phyloP scores from a whole-genome alignment of 2,888 invertebrate genomes.

The Dastarcus helophoroides region DNA sequence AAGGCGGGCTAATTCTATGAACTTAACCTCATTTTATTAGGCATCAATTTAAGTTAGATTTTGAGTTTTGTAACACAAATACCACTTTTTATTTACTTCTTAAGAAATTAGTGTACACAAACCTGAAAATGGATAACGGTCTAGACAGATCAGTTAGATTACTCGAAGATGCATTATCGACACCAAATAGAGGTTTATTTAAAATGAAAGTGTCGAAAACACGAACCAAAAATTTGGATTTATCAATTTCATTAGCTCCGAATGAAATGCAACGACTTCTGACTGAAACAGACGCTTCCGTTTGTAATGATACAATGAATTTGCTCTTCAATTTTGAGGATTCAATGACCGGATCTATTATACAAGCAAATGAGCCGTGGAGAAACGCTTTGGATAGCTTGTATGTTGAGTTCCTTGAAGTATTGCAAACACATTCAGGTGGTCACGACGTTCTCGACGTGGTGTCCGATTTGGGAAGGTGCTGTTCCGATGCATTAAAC shows the following conservation, averaged over 20 bases:
- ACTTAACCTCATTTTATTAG: too few relatives aligned
- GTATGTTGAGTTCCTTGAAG: conserved; percentile 34
- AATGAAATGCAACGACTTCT: conserved; percentile 20
- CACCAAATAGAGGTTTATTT: conserved; percentile 22
- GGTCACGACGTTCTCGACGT: conserved; percentile 30
- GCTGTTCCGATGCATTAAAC: conserved; percentile 33
- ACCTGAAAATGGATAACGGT: conserved; percentile 33
- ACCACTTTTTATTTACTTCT: too few relatives aligned
- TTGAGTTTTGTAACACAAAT: too few relatives aligned
- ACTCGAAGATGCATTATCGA: conserved; percentile 30
- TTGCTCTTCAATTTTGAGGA: conserved; percentile 18
- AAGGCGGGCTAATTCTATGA: too few relatives aligned
- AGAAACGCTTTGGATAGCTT: conserved; percentile 29
- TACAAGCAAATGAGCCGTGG: conserved; percentile 29
- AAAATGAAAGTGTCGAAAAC: conserved; percentile 11
- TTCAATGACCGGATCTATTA: conserved; percentile 27
- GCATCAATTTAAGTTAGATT: too few relatives aligned
- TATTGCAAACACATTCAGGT: conserved; percentile 29
- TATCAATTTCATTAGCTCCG: conserved; percentile 22
- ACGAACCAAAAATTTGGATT: conserved; percentile 14
- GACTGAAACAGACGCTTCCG: conserved; percentile 11
- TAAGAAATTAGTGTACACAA: too few relatives aligned
- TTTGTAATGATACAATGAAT: conserved; percentile 17
- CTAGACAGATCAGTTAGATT: conserved; percentile 31
- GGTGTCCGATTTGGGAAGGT: conserved; percentile 31